phyloP scores from a whole-genome alignment of 2,797 vertebrate genomes.

The Sternotherus odoratus region DNA sequence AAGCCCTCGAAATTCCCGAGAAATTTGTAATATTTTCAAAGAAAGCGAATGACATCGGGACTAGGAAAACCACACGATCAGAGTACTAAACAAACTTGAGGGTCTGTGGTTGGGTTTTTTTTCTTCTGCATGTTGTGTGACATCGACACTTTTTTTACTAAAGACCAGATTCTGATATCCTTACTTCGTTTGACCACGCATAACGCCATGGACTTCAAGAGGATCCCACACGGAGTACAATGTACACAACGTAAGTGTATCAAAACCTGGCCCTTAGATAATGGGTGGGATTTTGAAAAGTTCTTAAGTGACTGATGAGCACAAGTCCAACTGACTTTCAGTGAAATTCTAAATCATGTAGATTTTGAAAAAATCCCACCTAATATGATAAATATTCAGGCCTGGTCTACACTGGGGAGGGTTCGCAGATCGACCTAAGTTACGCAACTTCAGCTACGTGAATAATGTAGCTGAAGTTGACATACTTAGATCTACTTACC shows the following conservation, averaged over 20 bases:
- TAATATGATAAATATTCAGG: not conserved
- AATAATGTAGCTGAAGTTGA: too few species aligned
- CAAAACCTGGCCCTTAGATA: not conserved
- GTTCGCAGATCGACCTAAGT: too few species aligned
- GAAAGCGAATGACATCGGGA: not conserved
- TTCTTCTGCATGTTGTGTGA: not conserved
- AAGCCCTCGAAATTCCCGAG: not conserved
- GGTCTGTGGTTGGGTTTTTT: rapidly evolving
- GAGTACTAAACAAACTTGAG: not conserved
- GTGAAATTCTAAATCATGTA: not conserved
- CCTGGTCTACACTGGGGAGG: too few species aligned
- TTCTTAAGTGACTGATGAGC: rapidly evolving
- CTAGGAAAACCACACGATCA: not conserved
- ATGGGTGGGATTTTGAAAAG: not conserved
- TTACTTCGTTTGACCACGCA: not conserved
- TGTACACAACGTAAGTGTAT: rapidly evolving
- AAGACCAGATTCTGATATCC: not conserved
- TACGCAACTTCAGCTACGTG: too few species aligned
- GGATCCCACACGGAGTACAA: rapidly evolving
- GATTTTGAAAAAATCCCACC: conserved; percentile 15
- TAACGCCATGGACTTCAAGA: not conserved
- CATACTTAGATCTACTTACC: too few species aligned
- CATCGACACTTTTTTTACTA: not conserved
- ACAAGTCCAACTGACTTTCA: not conserved
- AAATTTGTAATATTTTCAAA: not conserved